These are phyloP conservation scores for Nasua narica DNA, from an alignment of 2,797 vertebrate species.

Conservation along the genomic window DNA sequence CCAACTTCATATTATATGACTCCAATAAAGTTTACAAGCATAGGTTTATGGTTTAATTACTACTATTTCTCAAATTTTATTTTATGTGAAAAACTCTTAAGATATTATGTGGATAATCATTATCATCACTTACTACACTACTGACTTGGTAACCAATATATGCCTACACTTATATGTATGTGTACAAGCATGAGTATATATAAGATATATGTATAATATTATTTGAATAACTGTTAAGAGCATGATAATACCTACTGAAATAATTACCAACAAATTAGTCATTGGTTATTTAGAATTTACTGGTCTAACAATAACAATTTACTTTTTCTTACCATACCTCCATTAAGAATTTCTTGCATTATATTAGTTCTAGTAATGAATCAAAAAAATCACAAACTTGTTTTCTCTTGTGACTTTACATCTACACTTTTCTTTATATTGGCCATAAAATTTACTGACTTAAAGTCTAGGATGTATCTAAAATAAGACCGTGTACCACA, in stretches of 20 bases:
- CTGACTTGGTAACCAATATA: neutral
- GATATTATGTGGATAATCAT: slow-evolving; percentile 2
- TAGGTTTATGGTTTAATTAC: slow-evolving; percentile 51
- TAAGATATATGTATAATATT: neutral
- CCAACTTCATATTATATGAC: slow-evolving; percentile 10
- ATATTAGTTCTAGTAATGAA: neutral
- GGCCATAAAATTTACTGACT: neutral
- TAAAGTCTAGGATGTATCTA: neutral
- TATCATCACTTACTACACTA: neutral
- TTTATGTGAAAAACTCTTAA: slow-evolving; percentile 30
- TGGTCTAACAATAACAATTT: neutral
- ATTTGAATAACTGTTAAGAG: neutral
- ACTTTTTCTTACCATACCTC: neutral
- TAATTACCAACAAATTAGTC: neutral
- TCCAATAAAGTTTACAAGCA: slow-evolving; percentile 50
- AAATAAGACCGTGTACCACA: neutral
- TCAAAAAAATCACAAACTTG: neutral
- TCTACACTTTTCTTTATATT: neutral
- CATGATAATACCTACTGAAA: neutral
- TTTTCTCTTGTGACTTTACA: neutral
- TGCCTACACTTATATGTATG: neutral
- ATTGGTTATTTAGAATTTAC: slow-evolving; percentile 1
- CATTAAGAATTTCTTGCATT: neutral
- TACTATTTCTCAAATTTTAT: slow-evolving; percentile 53
- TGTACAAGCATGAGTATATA: neutral